These are phyloP conservation scores for Pararge aegeria DNA, from an alignment of 1,140 invertebrate genomes.

Conservation along the genomic window DNA sequence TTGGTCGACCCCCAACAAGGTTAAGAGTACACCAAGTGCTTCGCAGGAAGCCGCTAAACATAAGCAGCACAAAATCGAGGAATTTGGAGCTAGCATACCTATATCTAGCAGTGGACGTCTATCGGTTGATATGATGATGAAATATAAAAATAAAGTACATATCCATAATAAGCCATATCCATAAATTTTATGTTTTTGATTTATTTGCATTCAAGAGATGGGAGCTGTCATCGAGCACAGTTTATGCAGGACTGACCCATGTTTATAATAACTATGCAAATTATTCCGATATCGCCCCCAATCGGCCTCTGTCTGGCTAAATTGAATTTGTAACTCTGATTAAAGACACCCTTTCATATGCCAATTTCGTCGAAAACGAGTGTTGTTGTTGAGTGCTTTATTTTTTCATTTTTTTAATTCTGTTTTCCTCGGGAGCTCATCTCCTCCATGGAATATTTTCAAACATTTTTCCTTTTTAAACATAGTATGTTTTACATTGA, in stretches of 20 bases:
- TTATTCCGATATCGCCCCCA: constrained; percentile 67
- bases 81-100: no score
- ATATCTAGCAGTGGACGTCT: no score
- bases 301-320: constrained; percentile 52
- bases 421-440: no score
- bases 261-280: constrained; percentile 78
- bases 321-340: constrained; percentile 76
- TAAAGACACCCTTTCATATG: constrained; percentile 64
- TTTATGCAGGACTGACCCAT: constrained; percentile 70
- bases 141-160: neutral
- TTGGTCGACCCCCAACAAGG: no score
- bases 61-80: no score
- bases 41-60: no score
- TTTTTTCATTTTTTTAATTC: constrained; percentile 5
- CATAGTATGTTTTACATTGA: no score
- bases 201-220: constrained; percentile 55
- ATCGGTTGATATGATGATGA: no score
- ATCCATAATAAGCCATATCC: neutral
- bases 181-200: constrained; percentile 25
- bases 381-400: constrained; percentile 15
- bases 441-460: no score
- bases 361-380: constrained; percentile 46
- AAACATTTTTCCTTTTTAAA: no score
- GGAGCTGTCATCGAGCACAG: constrained; percentile 58
- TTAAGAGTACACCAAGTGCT: no score